Conservation (phyloP, 2,113 vertebrate species). For the Rhinichthys klamathensis region DNA sequence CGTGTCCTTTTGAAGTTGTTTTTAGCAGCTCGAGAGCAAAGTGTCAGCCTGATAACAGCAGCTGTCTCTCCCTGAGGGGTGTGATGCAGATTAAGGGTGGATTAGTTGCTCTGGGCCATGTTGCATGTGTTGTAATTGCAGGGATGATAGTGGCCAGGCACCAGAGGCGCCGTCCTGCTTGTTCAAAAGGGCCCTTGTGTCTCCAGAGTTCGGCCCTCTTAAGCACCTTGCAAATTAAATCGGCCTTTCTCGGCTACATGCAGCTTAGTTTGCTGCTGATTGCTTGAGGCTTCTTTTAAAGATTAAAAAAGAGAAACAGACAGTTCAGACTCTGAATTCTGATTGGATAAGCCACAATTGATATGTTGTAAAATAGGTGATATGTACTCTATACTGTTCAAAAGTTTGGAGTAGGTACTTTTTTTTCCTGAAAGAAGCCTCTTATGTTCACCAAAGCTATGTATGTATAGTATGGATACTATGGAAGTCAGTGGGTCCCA, state of each 20-base stretch:
- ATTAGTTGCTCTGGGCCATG: slow-evolving; percentile 38
- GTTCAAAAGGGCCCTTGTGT: slow-evolving; percentile 37
- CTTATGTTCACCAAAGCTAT: no score
- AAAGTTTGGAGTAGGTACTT: background rate
- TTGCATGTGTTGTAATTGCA: slow-evolving; percentile 50
- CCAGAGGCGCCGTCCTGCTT: slow-evolving; percentile 33
- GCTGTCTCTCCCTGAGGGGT: slow-evolving; percentile 22
- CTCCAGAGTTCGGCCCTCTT: slow-evolving; percentile 23
- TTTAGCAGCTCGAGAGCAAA: background rate
- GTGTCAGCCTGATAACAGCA: slow-evolving; percentile 27
- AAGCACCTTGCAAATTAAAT: slow-evolving; percentile 42
- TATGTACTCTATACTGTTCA: background rate
- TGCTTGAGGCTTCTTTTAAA: slow-evolving; percentile 9
- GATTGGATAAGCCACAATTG: background rate
- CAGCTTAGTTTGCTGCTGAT: slow-evolving; percentile 24
- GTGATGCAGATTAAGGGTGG: slow-evolving; percentile 40
- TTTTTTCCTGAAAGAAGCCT: no score
- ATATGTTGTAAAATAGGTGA: background rate
- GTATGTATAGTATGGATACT: no score
- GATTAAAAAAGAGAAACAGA: slow-evolving; percentile 5
- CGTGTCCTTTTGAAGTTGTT: slow-evolving; percentile 20
- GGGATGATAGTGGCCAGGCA: slow-evolving; percentile 41
- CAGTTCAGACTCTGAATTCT: slow-evolving; percentile 8
- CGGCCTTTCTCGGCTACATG: slow-evolving; percentile 20
- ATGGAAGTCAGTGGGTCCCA: no score